These are phyloP conservation scores for Chlorodrepanis virens DNA, from an alignment of 2,113 vertebrate species.

Conservation along the genomic window DNA sequence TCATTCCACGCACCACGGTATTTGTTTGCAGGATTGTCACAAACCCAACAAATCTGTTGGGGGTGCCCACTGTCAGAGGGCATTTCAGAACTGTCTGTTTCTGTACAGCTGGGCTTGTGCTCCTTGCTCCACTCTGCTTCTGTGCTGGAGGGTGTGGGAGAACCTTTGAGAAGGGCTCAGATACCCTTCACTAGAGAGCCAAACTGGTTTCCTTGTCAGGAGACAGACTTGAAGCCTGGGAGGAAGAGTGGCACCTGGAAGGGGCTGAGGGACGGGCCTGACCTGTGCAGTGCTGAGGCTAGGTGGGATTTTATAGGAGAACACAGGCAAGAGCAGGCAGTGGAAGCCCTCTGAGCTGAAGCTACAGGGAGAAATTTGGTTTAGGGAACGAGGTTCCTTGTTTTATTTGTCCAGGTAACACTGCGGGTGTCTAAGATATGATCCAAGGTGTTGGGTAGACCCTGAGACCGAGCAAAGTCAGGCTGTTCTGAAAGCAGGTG, in stretches of 20 bases:
- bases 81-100: background rate
- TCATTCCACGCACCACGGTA: background rate
- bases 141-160: background rate
- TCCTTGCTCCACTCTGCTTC: accelerated
- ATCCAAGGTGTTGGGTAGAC: background rate
- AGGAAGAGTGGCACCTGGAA: background rate
- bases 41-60: background rate
- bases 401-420: background rate
- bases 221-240: background rate
- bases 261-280: background rate
- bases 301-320: background rate
- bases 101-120: background rate
- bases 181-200: background rate
- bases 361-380: constrained; percentile 45
- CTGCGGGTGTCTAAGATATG: background rate
- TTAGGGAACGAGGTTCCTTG: constrained; percentile 6
- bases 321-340: background rate
- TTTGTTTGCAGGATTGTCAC: background rate
- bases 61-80: background rate
- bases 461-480: background rate
- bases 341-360: background rate
- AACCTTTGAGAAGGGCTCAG: background rate
- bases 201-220: background rate
- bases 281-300: background rate
- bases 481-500: background rate